Base-by-base conservation (phyloP, 1,140 invertebrate genomes). In the Oncopodura yosiiana region DNA sequence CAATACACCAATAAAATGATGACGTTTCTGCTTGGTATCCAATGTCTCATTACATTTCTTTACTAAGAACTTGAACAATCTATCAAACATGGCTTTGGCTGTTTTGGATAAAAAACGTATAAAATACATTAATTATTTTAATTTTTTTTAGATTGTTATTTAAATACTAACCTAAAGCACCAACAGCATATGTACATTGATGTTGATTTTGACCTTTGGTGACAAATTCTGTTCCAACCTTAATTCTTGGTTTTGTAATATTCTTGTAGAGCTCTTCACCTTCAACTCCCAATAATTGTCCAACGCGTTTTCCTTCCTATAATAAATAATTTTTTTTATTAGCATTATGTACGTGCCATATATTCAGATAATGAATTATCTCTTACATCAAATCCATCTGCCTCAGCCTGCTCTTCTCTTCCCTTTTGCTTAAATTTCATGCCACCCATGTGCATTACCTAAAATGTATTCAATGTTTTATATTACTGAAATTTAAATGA, bases 391-490 rank as follows among this genome's bases (percentile, higher is more conserved):
- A 74, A 77, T 27, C 76, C 80, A 66, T 81, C 79, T 34, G 78
- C 68, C 65, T 82, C 80, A 50, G 79, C 80, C 67, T 81, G 79
- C 66, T 81, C 79, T 36, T 60, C 58, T 36, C 58, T 48, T 30
- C 79, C 78, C 64, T 78, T 76, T 69, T 82, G 80, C 66, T 81
- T 81, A 73, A 81, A 81, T 68, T 80, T 81, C 73, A 81, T 71
- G 60, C 75, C 74, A 66, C 77, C 77, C 37, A 81, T 76, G 67
- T 79, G 76, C 69, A 81, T 75, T 34, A 57, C n/a, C n/a, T n/a
- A n/a, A n/a, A n/a, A n/a, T n/a, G n/a, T n/a, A n/a, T n/a, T 9
- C n/a, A 9, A 34, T 34, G 32, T 34, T 8, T 34, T 34, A n/a
- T 34, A 9, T 34, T 9, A 34, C n/a, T n/a, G 8, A 34, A 34